These are phyloP conservation scores for Sebastes baramenuke DNA, from an alignment of 2,797 vertebrate genomes.

Conservation along the genomic window DNA sequence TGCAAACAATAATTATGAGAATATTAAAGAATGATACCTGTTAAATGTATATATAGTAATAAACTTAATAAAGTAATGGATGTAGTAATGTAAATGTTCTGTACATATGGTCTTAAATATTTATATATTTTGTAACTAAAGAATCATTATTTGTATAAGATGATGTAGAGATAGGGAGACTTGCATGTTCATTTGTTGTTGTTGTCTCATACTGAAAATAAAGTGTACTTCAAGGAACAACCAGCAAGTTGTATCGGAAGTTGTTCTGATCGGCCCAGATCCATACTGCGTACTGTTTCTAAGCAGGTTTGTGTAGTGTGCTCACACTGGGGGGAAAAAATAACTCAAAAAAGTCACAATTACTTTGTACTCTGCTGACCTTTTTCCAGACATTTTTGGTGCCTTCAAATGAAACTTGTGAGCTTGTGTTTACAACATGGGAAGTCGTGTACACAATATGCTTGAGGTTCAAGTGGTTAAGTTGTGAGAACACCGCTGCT, in stretches of 20 bases:
- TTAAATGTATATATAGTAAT: slow-evolving; percentile 85
- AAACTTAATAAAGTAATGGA: slow-evolving; percentile 91
- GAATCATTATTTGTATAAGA: slow-evolving; percentile 88
- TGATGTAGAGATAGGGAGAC: slow-evolving; percentile 82
- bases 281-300: neutral
- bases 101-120: slow-evolving; percentile 89
- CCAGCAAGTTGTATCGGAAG: slow-evolving; percentile 38
- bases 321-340: neutral
- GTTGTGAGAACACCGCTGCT: too few species aligned
- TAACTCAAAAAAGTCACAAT: neutral
- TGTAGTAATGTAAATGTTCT: slow-evolving; percentile 87
- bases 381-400: neutral
- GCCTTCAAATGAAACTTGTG: too few species aligned
- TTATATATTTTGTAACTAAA: slow-evolving; percentile 90
- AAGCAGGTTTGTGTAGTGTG: neutral
- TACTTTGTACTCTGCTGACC: neutral
- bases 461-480: too few species aligned
- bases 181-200: slow-evolving; percentile 85
- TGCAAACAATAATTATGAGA: slow-evolving; percentile 68
- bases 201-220: slow-evolving; percentile 85
- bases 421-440: too few species aligned
- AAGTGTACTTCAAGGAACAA: slow-evolving; percentile 81
- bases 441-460: too few species aligned
- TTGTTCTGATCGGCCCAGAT: slow-evolving; percentile 2
- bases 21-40: slow-evolving; percentile 78